Evolutionary conservation across 2,888 invertebrate genomes (phyloP), one percentile per base, ranked within the genome.

Genomic region (Volucella zonaria): DNA sequence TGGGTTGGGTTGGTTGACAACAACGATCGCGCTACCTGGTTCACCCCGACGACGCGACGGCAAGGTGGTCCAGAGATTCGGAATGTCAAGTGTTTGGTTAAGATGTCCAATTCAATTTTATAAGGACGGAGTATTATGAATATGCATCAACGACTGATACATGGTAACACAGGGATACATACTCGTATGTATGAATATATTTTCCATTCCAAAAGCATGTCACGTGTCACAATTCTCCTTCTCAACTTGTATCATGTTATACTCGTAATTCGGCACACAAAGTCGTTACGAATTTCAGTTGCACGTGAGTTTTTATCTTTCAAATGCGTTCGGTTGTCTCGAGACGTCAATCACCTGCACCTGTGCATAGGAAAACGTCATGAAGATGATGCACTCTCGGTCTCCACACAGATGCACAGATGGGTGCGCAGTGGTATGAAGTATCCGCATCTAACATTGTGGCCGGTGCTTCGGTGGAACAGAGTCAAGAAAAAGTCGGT

Each of bases 291-390:
- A 74, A 73, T 73, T 73, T 61, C 59, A 43, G 51, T 54, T 62
- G 64, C 38, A 23, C 3, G n/a, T 47, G 38, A 3, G 76, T 67
- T 64, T 71, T 66, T 61, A 31, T 66, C 47, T n/a, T 51, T 38
- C 9, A 42, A 3, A 9, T 64, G 11, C 14, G n/a, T 38, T 10
- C 14, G n/a, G 38, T 67, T 18, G 31, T 64, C 56, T 83, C 75
- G 83, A 71, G 80, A 75, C 80, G 75, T 83, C 83, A 83, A 76
- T 83, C 83, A 80, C 42, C 49, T 75, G 83, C 71, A 83, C 80
- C 80, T 83, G 80, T 75, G 83, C 83, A 76, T 75, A 71, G 75
- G 70, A 70, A 54, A 54, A 62, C 51, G 62, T 73, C 73, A 67
- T 49, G 61, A 73, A 42, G 70, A 64, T 79, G 75, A 70, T 80